A percentile compares a stretch with the other conserved stretches of the same genome.
Conservation (phyloP, 2,113 vertebrate genomes). For the Psittacula cyanocephala region DNA sequence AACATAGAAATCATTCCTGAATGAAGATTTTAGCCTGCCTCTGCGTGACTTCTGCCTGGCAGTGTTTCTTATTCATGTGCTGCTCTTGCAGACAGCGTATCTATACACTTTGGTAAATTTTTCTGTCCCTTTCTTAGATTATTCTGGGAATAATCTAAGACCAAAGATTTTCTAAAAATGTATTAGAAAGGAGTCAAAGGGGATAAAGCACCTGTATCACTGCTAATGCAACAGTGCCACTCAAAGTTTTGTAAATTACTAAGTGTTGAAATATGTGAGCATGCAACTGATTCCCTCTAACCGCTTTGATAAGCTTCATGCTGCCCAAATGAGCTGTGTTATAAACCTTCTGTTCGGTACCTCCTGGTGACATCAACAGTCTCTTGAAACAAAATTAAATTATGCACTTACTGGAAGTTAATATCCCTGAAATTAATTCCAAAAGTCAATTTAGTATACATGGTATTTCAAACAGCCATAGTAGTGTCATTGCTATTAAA, state of each 20-base stretch:
- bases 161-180: neutral
- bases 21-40: neutral
- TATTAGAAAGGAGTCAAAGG: neutral
- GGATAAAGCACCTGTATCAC: neutral
- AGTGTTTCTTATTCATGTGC: neutral
- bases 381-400: conserved; percentile 50
- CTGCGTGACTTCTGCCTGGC: neutral
- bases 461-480: conserved; percentile 29
- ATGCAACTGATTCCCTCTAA: neutral
- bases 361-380: neutral
- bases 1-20: neutral
- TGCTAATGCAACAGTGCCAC: neutral
- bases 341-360: neutral
- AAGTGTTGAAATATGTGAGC: neutral
- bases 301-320: neutral
- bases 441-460: conserved; percentile 43
- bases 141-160: neutral
- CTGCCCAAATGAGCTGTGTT: neutral
- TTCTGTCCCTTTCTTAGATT: too few relatives aligned
- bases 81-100: neutral
- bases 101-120: neutral
- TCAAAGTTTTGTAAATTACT: neutral
- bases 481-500: neutral
- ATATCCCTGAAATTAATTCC: conserved; percentile 60
- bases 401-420: conserved; percentile 24